Evolutionary conservation across 2,888 invertebrate genomes (phyloP).

Genomic region (Temnothorax ravouxi): DNA sequence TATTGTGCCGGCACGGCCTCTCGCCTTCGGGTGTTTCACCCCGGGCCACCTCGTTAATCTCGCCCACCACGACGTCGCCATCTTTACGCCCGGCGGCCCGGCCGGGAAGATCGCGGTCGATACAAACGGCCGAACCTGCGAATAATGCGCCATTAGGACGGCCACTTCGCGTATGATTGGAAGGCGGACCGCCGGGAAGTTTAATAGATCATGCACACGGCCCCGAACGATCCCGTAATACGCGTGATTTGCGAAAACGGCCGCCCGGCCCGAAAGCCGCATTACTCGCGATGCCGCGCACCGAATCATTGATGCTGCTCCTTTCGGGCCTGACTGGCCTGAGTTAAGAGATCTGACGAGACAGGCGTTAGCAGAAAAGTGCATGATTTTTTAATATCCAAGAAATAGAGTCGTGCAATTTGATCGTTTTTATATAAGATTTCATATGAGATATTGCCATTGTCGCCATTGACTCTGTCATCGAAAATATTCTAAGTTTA

Average conservation of each 20-base stretch:
- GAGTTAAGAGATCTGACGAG: not conserved
- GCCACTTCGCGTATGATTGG: slow-evolving; percentile 28
- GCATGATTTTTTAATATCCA: not conserved
- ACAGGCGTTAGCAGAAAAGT: not conserved
- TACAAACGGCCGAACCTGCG: slow-evolving; percentile 61
- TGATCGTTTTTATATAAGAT: not conserved
- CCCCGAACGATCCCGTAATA: slow-evolving; percentile 30
- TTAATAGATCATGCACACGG: slow-evolving; percentile 45
- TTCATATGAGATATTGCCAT: not conserved
- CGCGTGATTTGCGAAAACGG: slow-evolving; percentile 40
- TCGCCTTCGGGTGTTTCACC: slow-evolving; percentile 70
- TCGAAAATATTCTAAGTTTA: not conserved
- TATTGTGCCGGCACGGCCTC: slow-evolving; percentile 39
- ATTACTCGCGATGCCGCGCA: slow-evolving; percentile 8
- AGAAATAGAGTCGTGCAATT: not conserved
- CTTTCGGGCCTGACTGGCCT: not conserved
- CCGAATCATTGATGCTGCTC: not conserved
- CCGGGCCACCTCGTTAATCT: slow-evolving; percentile 75
- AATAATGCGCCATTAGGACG: slow-evolving; percentile 63
- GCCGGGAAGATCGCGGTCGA: slow-evolving; percentile 70
- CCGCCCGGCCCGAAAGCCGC: not conserved
- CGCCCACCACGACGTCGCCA: slow-evolving; percentile 73
- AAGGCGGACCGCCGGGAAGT: slow-evolving; percentile 22
- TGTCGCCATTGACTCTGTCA: not conserved
- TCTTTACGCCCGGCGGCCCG: slow-evolving; percentile 72